These are phyloP conservation scores for Saiga tatarica DNA, from an alignment of 2,113 vertebrate species.

Conservation along the genomic window DNA sequence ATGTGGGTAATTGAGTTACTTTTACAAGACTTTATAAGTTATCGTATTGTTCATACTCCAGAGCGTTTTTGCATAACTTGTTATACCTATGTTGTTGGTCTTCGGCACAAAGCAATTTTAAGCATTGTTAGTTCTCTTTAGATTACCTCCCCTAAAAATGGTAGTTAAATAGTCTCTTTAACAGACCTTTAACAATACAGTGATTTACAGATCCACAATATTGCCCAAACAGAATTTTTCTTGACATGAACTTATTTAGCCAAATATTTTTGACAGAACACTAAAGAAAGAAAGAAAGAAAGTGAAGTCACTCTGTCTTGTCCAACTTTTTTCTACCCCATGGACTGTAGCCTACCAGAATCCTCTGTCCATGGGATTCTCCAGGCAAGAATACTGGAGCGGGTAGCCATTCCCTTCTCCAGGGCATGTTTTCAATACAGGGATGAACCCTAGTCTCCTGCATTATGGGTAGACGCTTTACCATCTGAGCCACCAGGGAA, in stretches of 20 bases:
- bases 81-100: not conserved
- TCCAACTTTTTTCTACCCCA: not conserved
- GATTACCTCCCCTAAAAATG: not conserved
- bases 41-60: not conserved
- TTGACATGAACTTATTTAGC: not conserved
- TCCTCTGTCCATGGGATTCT: not conserved
- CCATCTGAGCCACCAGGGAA: not conserved
- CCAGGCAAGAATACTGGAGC: not conserved
- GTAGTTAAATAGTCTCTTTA: not conserved
- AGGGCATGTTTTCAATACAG: not conserved
- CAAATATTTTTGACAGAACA: not conserved
- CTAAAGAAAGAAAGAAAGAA: not conserved
- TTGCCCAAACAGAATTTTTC: not conserved
- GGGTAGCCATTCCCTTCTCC: not conserved
- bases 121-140: not conserved
- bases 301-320: not conserved
- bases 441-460: accelerated
- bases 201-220: not conserved
- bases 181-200: not conserved
- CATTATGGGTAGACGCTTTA: not conserved
- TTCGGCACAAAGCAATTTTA: not conserved
- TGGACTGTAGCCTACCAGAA: not conserved
- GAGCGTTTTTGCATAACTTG: not conserved
- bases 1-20: not conserved
- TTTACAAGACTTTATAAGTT: not conserved